These are phyloP conservation scores for Calliopum simillimum DNA, from an alignment of 2,888 invertebrate genomes.

Conservation along the genomic window DNA sequence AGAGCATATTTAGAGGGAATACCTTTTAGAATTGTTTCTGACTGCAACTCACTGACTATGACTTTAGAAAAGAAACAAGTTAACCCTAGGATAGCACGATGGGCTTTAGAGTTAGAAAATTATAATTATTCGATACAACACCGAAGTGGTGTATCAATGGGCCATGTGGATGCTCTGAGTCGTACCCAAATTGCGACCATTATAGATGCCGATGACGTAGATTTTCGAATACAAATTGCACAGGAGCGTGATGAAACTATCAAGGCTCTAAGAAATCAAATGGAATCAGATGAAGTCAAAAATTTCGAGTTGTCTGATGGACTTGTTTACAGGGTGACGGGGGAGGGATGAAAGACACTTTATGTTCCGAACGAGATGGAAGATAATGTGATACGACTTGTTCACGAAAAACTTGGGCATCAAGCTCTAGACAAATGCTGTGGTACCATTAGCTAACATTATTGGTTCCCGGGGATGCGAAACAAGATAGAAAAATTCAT, in stretches of 20 bases:
- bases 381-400: slow-evolving; percentile 15
- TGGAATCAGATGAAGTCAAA: slow-evolving; percentile 13
- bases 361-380: slow-evolving; percentile 24
- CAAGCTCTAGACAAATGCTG: slow-evolving; percentile 13
- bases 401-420: slow-evolving; percentile 27
- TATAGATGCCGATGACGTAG: too few species aligned
- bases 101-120: slow-evolving; percentile 32
- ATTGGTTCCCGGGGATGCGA: slow-evolving; percentile 11
- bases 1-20: slow-evolving; percentile 26
- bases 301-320: slow-evolving; percentile 26
- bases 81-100: too few species aligned
- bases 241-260: slow-evolving; percentile 26
- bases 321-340: slow-evolving; percentile 13
- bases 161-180: slow-evolving; percentile 33
- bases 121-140: slow-evolving; percentile 25
- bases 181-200: slow-evolving; percentile 10
- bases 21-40: background rate
- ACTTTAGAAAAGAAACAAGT: slow-evolving; percentile 18
- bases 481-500: background rate
- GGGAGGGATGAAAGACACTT: background rate
- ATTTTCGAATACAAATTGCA: too few species aligned
- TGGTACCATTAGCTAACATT: too few species aligned
- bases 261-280: slow-evolving; percentile 14
- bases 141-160: slow-evolving; percentile 22
- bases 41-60: slow-evolving; percentile 30